Conservation (phyloP, 2,888 invertebrate species). For the Cybosia mesomella region DNA sequence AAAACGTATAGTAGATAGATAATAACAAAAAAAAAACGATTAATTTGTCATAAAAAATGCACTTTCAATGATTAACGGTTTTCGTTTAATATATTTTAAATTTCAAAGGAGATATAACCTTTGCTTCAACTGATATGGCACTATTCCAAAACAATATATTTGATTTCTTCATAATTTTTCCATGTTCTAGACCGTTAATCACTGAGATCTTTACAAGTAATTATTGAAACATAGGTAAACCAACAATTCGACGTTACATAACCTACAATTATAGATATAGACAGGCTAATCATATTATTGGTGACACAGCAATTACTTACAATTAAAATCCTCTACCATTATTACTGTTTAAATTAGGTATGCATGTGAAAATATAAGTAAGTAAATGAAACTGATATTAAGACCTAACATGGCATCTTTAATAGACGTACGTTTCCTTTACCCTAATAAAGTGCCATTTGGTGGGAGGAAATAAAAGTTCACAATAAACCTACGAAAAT, state of each 20-base stretch:
- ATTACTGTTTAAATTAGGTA: constrained; percentile 67
- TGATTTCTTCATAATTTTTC: constrained; percentile 49
- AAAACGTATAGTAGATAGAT: constrained; percentile 58
- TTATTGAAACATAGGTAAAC: constrained; percentile 62
- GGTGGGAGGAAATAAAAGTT: constrained; percentile 84
- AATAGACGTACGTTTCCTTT: constrained; percentile 58
- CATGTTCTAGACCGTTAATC: constrained; percentile 65
- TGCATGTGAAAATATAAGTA: constrained; percentile 61
- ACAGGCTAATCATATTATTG: constrained; percentile 84
- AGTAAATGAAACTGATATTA: constrained; percentile 71
- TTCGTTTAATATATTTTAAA: constrained; percentile 39
- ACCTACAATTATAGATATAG: constrained; percentile 73
- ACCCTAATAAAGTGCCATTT: constrained; percentile 77
- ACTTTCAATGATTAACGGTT: constrained; percentile 73
- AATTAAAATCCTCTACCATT: constrained; percentile 75
- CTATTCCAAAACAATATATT: constrained; percentile 65
- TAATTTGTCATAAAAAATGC: constrained; percentile 30
- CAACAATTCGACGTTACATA: constrained; percentile 62
- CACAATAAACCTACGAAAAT: constrained; percentile 83
- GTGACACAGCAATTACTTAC: constrained; percentile 85
- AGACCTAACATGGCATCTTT: constrained; percentile 77
- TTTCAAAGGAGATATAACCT: constrained; percentile 42
- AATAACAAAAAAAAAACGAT: constrained; percentile 54
- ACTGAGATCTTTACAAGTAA: constrained; percentile 62
- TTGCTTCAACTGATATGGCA: constrained; percentile 74